A percentile compares a stretch with the other conserved stretches of the same genome.
Conservation (phyloP, 2,113 vertebrate species). For the Ovis canadensis region DNA sequence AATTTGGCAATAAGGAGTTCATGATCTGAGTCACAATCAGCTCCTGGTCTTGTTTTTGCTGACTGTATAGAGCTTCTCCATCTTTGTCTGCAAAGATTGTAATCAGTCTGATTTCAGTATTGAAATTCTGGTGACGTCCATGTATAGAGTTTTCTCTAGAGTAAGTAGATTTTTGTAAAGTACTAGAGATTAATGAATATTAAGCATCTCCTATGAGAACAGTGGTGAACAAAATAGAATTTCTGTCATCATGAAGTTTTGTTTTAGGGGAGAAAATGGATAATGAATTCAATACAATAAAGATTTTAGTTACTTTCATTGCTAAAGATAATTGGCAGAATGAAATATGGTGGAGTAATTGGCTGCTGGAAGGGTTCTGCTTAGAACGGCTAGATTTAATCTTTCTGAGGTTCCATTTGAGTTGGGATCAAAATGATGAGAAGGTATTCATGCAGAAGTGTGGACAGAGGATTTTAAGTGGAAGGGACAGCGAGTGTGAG, state of each 20-base stretch:
- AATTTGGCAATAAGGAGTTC: not conserved
- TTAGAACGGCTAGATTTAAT: not conserved
- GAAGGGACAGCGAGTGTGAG: not conserved
- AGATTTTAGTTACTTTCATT: not conserved
- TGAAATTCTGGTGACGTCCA: not conserved
- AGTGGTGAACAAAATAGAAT: not conserved
- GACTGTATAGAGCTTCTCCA: not conserved
- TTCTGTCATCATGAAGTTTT: not conserved
- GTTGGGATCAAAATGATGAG: not conserved
- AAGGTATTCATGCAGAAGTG: not conserved
- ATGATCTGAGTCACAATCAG: not conserved
- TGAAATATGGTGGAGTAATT: not conserved
- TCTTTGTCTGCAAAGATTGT: not conserved
- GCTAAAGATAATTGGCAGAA: not conserved
- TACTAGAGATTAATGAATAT: not conserved
- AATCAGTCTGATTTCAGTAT: not conserved
- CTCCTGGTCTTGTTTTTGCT: not conserved
- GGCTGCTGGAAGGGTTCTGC: not conserved
- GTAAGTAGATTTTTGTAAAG: not conserved
- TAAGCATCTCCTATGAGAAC: not conserved
- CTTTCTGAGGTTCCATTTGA: not conserved
- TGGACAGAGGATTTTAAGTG: not conserved
- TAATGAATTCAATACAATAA: not conserved
- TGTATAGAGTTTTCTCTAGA: not conserved
- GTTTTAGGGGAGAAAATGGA: not conserved